These are phyloP conservation scores for Lysiphlebus fabarum DNA, from an alignment of 1,140 invertebrate genomes.

Conservation along the genomic window DNA sequence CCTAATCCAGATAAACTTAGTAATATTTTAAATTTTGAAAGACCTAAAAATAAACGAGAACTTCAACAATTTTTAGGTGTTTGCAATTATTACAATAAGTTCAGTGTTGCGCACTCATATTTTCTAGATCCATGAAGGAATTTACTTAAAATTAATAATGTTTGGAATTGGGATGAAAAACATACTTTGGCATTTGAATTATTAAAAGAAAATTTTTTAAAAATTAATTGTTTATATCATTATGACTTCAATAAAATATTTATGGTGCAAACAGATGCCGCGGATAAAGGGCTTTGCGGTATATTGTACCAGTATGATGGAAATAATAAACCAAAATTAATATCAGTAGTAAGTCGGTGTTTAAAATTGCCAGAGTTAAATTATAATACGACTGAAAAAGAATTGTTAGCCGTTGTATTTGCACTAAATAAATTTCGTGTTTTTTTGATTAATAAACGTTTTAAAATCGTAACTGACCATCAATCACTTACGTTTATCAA, in stretches of 20 bases:
- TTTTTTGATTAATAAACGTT: slow-evolving; percentile 13
- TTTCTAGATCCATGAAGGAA: slow-evolving; percentile 14
- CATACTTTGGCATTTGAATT: not conserved
- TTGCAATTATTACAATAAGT: slow-evolving; percentile 13
- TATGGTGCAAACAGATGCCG: slow-evolving; percentile 4
- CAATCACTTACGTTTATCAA: slow-evolving; percentile 19
- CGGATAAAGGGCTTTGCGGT: not conserved
- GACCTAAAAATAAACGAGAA: slow-evolving; percentile 3
- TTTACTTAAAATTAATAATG: not conserved
- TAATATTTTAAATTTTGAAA: slow-evolving; percentile 7
- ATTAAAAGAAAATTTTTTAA: slow-evolving; percentile 11
- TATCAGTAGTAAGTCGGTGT: slow-evolving; percentile 7
- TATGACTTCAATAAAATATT: slow-evolving; percentile 1
- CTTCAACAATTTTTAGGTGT: slow-evolving; percentile 9
- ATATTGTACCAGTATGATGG: not conserved
- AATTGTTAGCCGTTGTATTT: slow-evolving; percentile 23
- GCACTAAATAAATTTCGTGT: slow-evolving; percentile 18
- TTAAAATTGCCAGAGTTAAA: slow-evolving; percentile 9
- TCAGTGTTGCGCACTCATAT: not conserved
- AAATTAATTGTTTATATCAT: not conserved
- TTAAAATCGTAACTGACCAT: slow-evolving; percentile 21
- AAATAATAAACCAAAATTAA: not conserved
- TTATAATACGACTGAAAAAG: slow-evolving; percentile 24
- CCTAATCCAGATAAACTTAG: slow-evolving; percentile 1
- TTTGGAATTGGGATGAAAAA: slow-evolving; percentile 6